A percentile compares a stretch with the other conserved stretches of the same genome.
phyloP scores from a whole-genome alignment of 2,113 vertebrate species.

The Megaleporinus macrocephalus region DNA sequence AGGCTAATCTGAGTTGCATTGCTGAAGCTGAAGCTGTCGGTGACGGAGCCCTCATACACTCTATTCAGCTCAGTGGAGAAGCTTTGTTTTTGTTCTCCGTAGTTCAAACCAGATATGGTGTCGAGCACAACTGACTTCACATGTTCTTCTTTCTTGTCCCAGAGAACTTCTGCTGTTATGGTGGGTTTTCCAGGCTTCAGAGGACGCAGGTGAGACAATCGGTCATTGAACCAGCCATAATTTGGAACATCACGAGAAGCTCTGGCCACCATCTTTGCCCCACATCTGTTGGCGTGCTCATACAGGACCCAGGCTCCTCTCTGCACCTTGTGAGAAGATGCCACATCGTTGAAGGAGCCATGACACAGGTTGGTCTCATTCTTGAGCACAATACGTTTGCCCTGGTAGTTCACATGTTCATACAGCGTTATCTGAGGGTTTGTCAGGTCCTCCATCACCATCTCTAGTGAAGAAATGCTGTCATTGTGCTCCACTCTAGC shows the following conservation, averaged over 20 bases:
- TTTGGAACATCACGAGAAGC: conserved; percentile 4
- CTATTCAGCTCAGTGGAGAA: conserved; percentile 2
- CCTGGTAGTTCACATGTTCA: neutral
- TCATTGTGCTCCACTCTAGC: neutral
- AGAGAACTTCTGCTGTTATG: neutral
- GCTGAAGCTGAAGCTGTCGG: conserved; percentile 13
- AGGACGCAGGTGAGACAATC: neutral
- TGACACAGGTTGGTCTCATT: conserved; percentile 3
- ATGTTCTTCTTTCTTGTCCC: neutral
- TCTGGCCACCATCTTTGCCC: neutral
- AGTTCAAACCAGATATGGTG: conserved; percentile 6
- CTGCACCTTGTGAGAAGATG: conserved; percentile 35
- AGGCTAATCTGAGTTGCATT: neutral
- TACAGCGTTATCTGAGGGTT: conserved; percentile 46
- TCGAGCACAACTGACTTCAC: neutral
- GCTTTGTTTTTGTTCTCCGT: neutral
- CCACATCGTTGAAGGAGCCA: neutral
- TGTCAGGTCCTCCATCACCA: conserved; percentile 21
- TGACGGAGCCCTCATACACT: neutral
- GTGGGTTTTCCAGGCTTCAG: neutral
- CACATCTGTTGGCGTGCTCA: neutral
- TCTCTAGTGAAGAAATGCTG: conserved; percentile 18
- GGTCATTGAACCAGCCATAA: conserved; percentile 7
- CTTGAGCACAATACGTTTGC: neutral
- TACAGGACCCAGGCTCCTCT: conserved; percentile 34